phyloP scores from a whole-genome alignment of 2,113 vertebrate species.

The Scomber scombrus region DNA sequence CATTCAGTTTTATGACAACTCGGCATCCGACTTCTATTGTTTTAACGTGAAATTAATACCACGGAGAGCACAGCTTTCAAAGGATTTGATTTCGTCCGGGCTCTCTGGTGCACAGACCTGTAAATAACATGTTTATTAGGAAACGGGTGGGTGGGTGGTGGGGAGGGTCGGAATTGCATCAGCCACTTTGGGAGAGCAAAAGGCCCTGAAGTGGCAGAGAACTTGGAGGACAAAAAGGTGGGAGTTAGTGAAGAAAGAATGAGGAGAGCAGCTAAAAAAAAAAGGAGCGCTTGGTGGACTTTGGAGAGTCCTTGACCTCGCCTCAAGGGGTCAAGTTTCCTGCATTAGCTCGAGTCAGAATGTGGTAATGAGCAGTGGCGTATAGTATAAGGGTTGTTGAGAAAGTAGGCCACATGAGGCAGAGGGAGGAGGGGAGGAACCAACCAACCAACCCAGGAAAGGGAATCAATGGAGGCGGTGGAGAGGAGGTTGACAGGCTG shows the following conservation, averaged over 20 bases:
- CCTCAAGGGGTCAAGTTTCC: conserved; percentile 67
- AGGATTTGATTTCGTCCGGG: conserved; percentile 49
- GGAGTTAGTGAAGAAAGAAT: conserved; percentile 32
- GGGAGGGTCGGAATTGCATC: conserved; percentile 25
- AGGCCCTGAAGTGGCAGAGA: conserved; percentile 15
- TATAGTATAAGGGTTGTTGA: conserved; percentile 65
- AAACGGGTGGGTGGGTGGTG: neutral
- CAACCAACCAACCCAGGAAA: neutral
- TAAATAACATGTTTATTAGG: conserved; percentile 24
- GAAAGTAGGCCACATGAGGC: conserved; percentile 73
- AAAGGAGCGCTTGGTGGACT: conserved; percentile 41
- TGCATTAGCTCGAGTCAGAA: conserved; percentile 62
- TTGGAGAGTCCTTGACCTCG: conserved; percentile 76
- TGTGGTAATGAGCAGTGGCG: conserved; percentile 76
- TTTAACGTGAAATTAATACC: conserved; percentile 54
- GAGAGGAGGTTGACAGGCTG: conserved; percentile 44
- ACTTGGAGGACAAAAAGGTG: conserved; percentile 25
- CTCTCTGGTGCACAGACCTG: conserved; percentile 4
- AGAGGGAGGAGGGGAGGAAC: neutral
- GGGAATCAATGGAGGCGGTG: conserved; percentile 7
- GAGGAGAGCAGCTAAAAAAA: conserved; percentile 48
- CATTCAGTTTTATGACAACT: conserved; percentile 51
- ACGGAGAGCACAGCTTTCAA: conserved; percentile 46
- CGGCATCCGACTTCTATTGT: conserved; percentile 35
- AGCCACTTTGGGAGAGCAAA: conserved; percentile 7